phyloP scores from a whole-genome alignment of 2,113 vertebrate genomes.

The Centrocercus urophasianus region DNA sequence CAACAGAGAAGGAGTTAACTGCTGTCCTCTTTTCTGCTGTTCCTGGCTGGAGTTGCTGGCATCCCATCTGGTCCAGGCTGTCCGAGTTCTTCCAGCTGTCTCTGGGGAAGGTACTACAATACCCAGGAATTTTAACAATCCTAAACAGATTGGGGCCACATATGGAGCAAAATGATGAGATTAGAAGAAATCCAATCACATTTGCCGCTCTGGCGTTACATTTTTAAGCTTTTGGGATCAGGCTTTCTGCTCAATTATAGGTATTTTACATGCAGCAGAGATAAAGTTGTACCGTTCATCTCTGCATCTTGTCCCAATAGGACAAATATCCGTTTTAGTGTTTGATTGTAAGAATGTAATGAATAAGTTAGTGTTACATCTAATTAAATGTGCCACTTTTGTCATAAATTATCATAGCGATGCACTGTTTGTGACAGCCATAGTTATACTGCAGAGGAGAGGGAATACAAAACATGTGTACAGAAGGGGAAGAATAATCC shows the following conservation, averaged over 20 bases:
- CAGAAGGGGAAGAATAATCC: background rate
- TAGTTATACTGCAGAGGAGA: background rate
- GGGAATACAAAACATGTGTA: background rate
- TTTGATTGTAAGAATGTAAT: slow-evolving; percentile 16
- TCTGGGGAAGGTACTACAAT: slow-evolving; percentile 68
- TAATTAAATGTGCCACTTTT: slow-evolving; percentile 5
- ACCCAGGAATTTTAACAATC: slow-evolving; percentile 73
- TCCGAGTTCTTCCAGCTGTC: slow-evolving; percentile 1
- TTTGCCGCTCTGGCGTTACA: background rate
- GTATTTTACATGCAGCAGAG: background rate
- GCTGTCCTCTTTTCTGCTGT: slow-evolving; percentile 55
- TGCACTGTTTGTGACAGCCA: background rate
- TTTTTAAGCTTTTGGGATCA: slow-evolving; percentile 48
- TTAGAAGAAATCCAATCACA: slow-evolving; percentile 70
- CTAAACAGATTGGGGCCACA: slow-evolving; percentile 72
- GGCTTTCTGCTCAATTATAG: slow-evolving; percentile 39
- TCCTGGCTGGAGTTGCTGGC: slow-evolving; percentile 49
- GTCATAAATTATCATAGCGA: background rate
- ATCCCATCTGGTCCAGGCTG: slow-evolving; percentile 71
- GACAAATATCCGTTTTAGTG: background rate
- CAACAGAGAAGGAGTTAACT: slow-evolving; percentile 60
- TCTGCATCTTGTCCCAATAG: background rate
- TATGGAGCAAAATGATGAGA: slow-evolving; percentile 68
- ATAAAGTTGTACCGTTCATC: background rate
- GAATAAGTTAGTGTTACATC: background rate